Evolutionary conservation across 2,888 invertebrate genomes (phyloP), one percentile per base, ranked within the genome.

Genomic region (Boloria selene): DNA sequence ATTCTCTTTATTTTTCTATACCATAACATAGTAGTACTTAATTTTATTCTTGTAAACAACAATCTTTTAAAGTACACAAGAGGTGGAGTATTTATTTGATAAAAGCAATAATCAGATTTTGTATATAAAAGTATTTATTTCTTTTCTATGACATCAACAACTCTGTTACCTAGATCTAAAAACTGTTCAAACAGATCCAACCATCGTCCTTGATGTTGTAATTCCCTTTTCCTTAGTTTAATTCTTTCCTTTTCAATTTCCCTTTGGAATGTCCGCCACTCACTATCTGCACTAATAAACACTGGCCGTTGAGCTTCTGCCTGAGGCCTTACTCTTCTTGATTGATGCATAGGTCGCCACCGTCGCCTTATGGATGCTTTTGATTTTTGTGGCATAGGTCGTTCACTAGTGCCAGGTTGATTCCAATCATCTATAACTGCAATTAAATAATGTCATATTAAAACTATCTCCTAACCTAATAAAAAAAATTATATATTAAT

Each of bases 111-210:
- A 49, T 16, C 47, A 49, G 4, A 16, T 49, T n/a, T 7, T 10
- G 6, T n/a, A 49, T 16, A 49, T 49, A 16, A 16, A 49, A 38
- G 13, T 10, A 49, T 50, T 47, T 59, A 59, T 59, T 59, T 59
- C 49, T 59, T 59, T 59, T 59, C 59, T 31, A 59, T 16, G 6
- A 59, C 59, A 59, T 59, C 59, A 7, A 59, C 59, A 50, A 59
- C 59, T 31, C 59, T 47, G 38, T 59, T 59, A n/a, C 59, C 59
- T 38, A 59, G 49, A 50, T 59, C 59, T 59, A 59, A 59, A 18
- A 59, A 50, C 17, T 59, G 59, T 31, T 59, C 59, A 50, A 59
- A 49, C 31, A 59, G 31, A 59, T 59, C 59, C 38, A 59, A 50
- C 59, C 59, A 59, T 50, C 59, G 26, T 16, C 59, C 59, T 22